These are phyloP conservation scores for Malurus elegans DNA, from an alignment of 2,113 vertebrate genomes.

Conservation along the genomic window DNA sequence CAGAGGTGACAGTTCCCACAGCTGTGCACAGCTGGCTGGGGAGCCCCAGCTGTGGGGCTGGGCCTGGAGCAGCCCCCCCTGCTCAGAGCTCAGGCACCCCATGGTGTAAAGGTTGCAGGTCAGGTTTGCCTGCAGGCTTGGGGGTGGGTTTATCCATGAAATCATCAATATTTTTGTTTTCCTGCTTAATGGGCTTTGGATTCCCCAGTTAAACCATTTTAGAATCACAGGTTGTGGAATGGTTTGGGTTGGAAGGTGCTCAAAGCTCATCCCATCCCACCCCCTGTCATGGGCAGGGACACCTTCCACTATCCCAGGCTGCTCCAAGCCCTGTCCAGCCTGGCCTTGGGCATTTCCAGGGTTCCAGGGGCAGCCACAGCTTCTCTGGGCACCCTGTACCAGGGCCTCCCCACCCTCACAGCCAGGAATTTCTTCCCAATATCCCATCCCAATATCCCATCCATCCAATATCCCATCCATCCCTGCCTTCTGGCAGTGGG, in stretches of 20 bases:
- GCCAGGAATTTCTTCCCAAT: background rate
- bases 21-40: background rate
- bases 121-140: background rate
- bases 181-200: background rate
- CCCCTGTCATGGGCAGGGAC: background rate
- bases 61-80: background rate
- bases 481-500: background rate
- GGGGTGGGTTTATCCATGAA: background rate
- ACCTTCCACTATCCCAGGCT: rapidly evolving
- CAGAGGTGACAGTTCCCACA: background rate
- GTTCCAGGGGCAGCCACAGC: background rate
- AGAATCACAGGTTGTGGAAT: background rate
- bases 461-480: rapidly evolving
- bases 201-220: background rate
- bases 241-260: background rate
- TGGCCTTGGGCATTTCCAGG: background rate
- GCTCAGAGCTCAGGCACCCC: rapidly evolving
- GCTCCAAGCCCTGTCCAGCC: rapidly evolving
- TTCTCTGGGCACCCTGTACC: background rate
- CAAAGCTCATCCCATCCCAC: rapidly evolving
- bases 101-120: background rate
- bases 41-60: background rate
- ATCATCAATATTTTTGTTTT: background rate
- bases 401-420: rapidly evolving
- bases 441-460: too few relatives aligned